A percentile compares a stretch with the other conserved stretches of the same genome.
Evolutionary conservation across 2,888 invertebrate species (phyloP).

Genomic region (Zygogramma bicolorata): DNA sequence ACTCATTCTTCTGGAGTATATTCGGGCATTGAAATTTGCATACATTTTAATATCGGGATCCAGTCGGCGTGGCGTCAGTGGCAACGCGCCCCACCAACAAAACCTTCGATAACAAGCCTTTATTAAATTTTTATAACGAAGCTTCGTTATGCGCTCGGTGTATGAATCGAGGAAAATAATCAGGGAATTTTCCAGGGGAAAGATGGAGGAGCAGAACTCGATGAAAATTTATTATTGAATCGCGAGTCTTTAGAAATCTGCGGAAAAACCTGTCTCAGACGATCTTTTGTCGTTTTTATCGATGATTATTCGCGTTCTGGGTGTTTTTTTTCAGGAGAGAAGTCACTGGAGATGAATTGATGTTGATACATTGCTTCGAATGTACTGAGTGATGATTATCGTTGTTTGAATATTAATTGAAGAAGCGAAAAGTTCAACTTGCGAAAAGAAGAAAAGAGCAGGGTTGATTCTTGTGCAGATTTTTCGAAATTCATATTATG

Average conservation of each 20-base stretch:
- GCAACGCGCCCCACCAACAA: background rate
- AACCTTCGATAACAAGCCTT: conserved; percentile 39
- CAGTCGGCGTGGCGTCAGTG: background rate
- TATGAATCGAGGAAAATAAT: conserved; percentile 29
- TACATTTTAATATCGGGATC: conserved; percentile 1
- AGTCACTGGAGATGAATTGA: too few species aligned
- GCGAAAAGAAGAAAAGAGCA: too few species aligned
- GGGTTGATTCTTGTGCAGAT: too few species aligned
- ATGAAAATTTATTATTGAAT: conserved; percentile 14
- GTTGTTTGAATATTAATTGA: too few species aligned
- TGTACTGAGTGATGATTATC: too few species aligned
- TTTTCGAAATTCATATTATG: too few species aligned
- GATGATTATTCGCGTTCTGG: background rate
- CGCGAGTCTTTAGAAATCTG: background rate
- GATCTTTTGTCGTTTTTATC: background rate
- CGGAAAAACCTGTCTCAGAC: background rate
- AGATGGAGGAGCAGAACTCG: background rate
- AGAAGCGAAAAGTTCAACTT: too few species aligned
- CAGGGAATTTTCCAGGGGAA: conserved; percentile 16
- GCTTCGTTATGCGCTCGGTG: conserved; percentile 33
- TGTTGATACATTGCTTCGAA: too few species aligned
- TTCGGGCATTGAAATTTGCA: background rate
- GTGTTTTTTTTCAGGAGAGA: too few species aligned
- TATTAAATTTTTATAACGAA: conserved; percentile 44
- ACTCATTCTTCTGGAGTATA: background rate